Percentiles rank a stretch among this genome's conserved stretches.
These are phyloP conservation scores for Drosophila nasuta DNA, from an alignment of 1,140 invertebrate species.

Conservation along the genomic window DNA sequence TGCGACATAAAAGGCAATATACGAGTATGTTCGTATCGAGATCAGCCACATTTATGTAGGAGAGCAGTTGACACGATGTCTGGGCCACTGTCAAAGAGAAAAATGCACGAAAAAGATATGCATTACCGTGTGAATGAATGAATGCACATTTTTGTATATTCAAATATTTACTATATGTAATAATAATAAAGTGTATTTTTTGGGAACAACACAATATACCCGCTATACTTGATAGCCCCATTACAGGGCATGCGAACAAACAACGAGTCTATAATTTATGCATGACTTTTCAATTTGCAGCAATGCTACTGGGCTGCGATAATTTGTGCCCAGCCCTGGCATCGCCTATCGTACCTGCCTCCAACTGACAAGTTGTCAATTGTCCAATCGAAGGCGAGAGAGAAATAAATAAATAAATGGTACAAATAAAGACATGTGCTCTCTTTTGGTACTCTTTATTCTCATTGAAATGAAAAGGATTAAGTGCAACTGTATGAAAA, in stretches of 20 bases:
- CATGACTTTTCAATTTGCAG: slow-evolving; percentile 24
- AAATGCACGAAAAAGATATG: no score
- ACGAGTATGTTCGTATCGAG: background rate
- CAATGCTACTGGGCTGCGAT: background rate
- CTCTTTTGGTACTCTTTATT: slow-evolving; percentile 3
- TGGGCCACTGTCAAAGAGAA: slow-evolving; percentile 16
- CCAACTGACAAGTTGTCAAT: slow-evolving; percentile 5
- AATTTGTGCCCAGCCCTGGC: background rate
- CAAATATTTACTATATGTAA: no score
- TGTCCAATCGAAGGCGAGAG: slow-evolving; percentile 4
- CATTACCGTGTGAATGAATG: background rate
- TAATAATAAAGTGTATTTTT: no score
- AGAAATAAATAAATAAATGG: slow-evolving; percentile 12
- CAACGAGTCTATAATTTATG: slow-evolving; percentile 26
- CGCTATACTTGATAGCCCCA: background rate
- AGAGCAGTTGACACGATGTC: background rate
- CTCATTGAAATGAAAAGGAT: slow-evolving; percentile 13
- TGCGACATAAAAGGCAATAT: slow-evolving; percentile 45
- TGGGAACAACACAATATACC: background rate
- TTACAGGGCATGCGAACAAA: slow-evolving; percentile 6
- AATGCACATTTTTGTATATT: background rate
- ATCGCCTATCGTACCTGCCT: background rate
- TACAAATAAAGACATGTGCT: background rate
- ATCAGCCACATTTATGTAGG: background rate
- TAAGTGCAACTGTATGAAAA: slow-evolving; percentile 26